Percentiles rank a stretch among this genome's conserved stretches.
Evolutionary conservation across 2,888 invertebrate species (phyloP).

Genomic region (Thymelicus sylvestris): DNA sequence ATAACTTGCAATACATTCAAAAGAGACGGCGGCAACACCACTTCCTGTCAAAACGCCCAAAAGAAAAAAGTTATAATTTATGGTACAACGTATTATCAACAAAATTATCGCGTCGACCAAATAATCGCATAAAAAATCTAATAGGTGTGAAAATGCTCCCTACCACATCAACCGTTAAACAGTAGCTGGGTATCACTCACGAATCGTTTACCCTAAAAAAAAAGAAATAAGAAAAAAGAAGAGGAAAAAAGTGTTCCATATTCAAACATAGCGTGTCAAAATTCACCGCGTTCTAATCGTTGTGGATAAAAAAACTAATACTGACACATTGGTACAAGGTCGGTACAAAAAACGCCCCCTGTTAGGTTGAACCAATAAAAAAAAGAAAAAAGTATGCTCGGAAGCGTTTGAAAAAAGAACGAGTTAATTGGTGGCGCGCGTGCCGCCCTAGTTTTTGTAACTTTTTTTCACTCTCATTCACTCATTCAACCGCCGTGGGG

Average conservation of each 20-base stretch:
- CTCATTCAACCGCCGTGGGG: constrained; percentile 61
- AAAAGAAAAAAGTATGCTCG: constrained; percentile 65
- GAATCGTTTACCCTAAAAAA: constrained; percentile 53
- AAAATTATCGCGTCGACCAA: constrained; percentile 32
- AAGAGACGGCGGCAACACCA: constrained; percentile 15
- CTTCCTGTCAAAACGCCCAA: constrained; percentile 37
- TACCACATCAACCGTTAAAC: constrained; percentile 70
- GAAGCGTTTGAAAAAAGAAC: constrained; percentile 66
- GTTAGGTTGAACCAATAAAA: constrained; percentile 71
- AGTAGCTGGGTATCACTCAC: constrained; percentile 67
- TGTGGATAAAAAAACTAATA: constrained; percentile 61
- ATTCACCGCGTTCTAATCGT: constrained; percentile 63
- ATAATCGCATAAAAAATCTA: constrained; percentile 40
- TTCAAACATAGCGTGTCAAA: constrained; percentile 74
- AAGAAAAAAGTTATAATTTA: constrained; percentile 33
- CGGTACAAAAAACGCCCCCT: constrained; percentile 72
- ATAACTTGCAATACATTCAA: constrained; percentile 20
- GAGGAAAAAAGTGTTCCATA: constrained; percentile 52
- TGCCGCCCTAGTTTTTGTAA: constrained; percentile 70
- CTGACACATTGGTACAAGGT: constrained; percentile 62
- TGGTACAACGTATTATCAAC: constrained; percentile 13
- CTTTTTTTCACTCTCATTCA: constrained; percentile 53
- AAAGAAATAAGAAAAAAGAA: constrained; percentile 48
- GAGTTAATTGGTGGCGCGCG: constrained; percentile 76
- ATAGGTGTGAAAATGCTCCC: constrained; percentile 52